Conservation (phyloP, 2,113 vertebrate species). For the Bos javanicus region DNA sequence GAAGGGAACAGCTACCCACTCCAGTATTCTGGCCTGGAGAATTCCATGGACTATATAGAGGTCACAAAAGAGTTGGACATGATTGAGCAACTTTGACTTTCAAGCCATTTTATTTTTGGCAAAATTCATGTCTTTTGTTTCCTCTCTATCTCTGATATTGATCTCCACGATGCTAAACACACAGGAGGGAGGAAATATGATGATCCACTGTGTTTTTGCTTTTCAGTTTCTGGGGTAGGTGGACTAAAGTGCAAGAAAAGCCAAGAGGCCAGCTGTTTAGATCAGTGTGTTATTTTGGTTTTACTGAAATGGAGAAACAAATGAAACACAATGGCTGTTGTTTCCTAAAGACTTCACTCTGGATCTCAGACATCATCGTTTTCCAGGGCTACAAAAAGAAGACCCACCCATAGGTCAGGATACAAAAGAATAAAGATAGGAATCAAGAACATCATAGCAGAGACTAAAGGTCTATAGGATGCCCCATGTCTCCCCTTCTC, state of each 20-base stretch:
- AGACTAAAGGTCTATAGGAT: background rate
- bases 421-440: background rate
- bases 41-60: background rate
- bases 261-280: background rate
- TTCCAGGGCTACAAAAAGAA: background rate
- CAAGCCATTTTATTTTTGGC: background rate
- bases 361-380: background rate
- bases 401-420: background rate
- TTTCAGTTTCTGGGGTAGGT: background rate
- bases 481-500: background rate
- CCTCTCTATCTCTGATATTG: background rate
- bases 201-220: background rate
- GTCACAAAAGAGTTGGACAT: background rate
- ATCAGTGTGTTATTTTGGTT: background rate
- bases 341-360: background rate
- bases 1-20: background rate
- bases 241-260: background rate
- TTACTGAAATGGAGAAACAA: background rate
- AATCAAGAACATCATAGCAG: background rate
- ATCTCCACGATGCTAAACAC: background rate
- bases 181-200: background rate
- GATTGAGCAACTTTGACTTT: background rate
- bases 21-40: background rate
- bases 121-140: background rate
- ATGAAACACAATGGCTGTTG: background rate